Conservation (phyloP, 1,140 invertebrate species). For the Bombus balteatus region DNA sequence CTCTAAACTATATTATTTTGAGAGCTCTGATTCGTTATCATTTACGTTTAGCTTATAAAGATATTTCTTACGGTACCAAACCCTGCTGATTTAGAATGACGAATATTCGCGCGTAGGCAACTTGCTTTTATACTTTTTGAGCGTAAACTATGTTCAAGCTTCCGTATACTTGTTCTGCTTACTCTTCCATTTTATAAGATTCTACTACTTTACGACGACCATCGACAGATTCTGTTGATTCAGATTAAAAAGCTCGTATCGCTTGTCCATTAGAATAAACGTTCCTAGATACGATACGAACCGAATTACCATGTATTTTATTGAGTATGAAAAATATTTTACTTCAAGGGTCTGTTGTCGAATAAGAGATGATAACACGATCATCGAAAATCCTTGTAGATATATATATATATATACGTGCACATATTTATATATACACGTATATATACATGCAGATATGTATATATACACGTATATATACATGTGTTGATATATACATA, state of each 20-base stretch:
- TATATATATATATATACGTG: neutral
- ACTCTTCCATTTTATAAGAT: conserved; percentile 48
- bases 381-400: neutral
- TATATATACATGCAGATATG: too few species aligned
- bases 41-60: neutral
- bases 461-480: too few species aligned
- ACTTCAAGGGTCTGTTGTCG: neutral
- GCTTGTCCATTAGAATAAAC: neutral
- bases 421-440: too few species aligned
- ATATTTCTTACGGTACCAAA: neutral
- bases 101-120: neutral
- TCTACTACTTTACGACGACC: neutral
- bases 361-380: neutral
- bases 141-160: neutral
- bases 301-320: conserved; percentile 3
- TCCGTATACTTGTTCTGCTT: conserved; percentile 13
- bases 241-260: neutral
- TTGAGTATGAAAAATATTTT: neutral
- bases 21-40: neutral
- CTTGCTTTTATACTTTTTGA: neutral
- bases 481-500: too few species aligned
- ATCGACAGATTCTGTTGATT: conserved; percentile 16
- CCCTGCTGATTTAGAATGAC: neutral
- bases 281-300: neutral
- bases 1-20: neutral